A percentile compares a stretch with the other conserved stretches of the same genome.
Evolutionary conservation across 2,113 vertebrate genomes (phyloP).

Genomic region (Ifrita kowaldi): DNA sequence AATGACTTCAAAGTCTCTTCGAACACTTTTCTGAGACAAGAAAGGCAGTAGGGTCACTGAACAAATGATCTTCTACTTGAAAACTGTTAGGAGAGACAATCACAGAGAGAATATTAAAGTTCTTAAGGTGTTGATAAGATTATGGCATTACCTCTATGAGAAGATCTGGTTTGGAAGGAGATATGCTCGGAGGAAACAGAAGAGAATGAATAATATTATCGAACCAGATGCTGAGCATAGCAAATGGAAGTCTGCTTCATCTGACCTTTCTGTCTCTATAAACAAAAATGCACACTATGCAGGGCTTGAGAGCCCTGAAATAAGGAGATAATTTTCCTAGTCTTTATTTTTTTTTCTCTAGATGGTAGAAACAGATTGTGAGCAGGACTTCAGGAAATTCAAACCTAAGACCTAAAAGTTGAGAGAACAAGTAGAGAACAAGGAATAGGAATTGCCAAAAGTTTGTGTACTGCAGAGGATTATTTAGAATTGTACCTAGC

Average conservation of each 20-base stretch:
- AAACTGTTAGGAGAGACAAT: background rate
- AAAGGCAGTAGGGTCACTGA: background rate
- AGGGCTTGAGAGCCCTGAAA: background rate
- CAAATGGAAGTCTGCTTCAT: background rate
- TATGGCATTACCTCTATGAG: background rate
- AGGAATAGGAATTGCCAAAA: background rate
- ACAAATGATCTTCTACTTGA: background rate
- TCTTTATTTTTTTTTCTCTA: background rate
- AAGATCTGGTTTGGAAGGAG: constrained; percentile 4
- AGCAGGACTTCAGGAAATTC: background rate
- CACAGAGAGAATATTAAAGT: background rate
- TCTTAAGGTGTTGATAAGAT: background rate
- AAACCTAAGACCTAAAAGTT: background rate
- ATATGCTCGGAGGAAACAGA: background rate
- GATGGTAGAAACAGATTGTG: background rate
- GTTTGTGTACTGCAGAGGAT: background rate
- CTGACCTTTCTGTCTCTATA: background rate
- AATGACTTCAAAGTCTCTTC: background rate
- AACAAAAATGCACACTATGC: background rate
- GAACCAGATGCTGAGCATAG: background rate
- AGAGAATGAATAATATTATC: background rate
- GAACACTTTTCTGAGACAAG: background rate
- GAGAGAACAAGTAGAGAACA: background rate
- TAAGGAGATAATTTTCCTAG: background rate
- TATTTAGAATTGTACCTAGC: background rate